Evolutionary conservation across 1,140 invertebrate species (phyloP).

Genomic region (Ceratina calcarata): DNA sequence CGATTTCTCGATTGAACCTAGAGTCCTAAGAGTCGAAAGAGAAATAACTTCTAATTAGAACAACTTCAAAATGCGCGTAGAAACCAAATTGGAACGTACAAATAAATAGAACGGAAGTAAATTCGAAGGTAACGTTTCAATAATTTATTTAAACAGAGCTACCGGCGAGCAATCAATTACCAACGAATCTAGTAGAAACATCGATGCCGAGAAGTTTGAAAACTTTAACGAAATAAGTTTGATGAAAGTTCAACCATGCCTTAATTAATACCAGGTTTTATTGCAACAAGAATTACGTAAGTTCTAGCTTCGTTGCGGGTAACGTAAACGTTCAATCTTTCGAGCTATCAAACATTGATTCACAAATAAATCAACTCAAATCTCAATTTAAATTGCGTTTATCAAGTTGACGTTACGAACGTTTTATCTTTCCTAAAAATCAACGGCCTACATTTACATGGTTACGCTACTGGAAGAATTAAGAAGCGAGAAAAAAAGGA

Average conservation of each 20-base stretch:
- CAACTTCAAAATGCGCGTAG: too few species aligned
- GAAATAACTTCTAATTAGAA: too few species aligned
- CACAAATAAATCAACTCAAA: too few species aligned
- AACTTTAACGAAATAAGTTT: slow-evolving; percentile 11
- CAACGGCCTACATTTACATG: too few species aligned
- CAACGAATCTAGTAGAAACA: neutral
- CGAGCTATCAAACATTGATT: too few species aligned
- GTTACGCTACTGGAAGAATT: neutral
- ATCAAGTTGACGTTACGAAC: neutral
- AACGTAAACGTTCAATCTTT: neutral
- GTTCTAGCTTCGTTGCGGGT: neutral
- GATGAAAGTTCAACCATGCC: neutral
- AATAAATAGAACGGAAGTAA: too few species aligned
- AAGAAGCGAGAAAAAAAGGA: neutral
- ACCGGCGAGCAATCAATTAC: slow-evolving; percentile 1
- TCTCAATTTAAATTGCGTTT: neutral
- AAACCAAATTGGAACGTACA: too few species aligned
- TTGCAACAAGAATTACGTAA: neutral
- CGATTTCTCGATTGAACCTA: slow-evolving; percentile 96
- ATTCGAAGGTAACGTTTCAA: too few species aligned
- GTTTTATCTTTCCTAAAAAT: too few species aligned
- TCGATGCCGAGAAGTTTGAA: neutral
- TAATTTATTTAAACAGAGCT: neutral
- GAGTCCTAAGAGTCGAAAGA: slow-evolving; percentile 84
- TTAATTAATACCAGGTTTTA: neutral